Base-by-base conservation (phyloP, 2,113 vertebrate species). In the Phoxinus phoxinus region DNA sequence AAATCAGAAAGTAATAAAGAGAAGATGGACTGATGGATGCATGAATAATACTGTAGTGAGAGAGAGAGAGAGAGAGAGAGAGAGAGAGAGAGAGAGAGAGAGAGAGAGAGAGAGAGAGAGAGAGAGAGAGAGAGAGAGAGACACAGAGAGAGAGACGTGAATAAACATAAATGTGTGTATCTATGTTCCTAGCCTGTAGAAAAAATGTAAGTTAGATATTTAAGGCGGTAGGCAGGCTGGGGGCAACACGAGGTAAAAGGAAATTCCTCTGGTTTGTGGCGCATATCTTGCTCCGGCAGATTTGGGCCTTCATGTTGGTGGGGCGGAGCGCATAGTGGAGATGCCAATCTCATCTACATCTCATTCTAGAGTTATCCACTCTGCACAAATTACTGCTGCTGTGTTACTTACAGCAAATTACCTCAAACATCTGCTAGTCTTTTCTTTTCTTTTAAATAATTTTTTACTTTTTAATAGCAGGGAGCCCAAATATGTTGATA, bases 251-350 rank as follows among this genome's bases (percentile, higher is more conserved):
- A 92, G 91, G 91, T 92, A 91, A 92, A 85, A 93, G 93, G 92
- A 94, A 95, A 94, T 94, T 86, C 89, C 86, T 93, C 84, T 90
- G 92, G 92, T 93, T 94, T 93, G 84, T 90, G 84, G 89, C 90
- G 88, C 84, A 90, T 92, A 92, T 92, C 84, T 91, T 84, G 90
- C 91, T 91, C 87, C 89, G 88, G 90, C 85, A 79, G 79, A 90
- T 88, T 84, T 85, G 73, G 72, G 63, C 88, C 88, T 93, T 93
- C 90, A 35, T 81, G 56, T 27, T 75, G 58, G 76, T 65, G 44
- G n/a, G 8, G 84, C 85, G 87, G n/a, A 89, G 78, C 86, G 87
- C 91, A 89, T 88, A 41, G 46, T 83, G 11, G 32, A 83, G 81
- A 83, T 83, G 48, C 48, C 81, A 83, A 71, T 72, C 48, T 72